A percentile compares a stretch with the other conserved stretches of the same genome.
Evolutionary conservation across 2,113 vertebrate genomes (phyloP).

Genomic region (Cyrtonyx montezumae): DNA sequence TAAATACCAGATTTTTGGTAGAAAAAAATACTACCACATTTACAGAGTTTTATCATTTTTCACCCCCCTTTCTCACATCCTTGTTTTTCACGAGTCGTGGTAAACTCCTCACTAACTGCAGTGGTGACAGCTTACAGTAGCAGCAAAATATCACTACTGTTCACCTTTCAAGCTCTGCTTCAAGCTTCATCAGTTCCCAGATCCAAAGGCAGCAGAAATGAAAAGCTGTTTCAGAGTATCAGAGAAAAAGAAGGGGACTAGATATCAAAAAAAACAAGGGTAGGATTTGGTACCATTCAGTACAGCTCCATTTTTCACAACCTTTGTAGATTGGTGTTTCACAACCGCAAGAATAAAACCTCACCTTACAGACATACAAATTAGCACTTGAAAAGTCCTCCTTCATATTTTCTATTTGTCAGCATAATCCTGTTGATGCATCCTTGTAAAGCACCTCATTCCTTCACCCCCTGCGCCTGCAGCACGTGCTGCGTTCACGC

Average conservation of each 20-base stretch:
- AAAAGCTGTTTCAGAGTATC: background rate
- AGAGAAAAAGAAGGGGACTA: background rate
- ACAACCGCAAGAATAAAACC: background rate
- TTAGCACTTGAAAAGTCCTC: background rate
- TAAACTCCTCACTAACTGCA: background rate
- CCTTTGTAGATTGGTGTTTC: background rate
- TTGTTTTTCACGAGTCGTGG: background rate
- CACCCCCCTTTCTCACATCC: background rate
- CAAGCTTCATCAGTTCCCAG: background rate
- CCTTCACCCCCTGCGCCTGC: background rate
- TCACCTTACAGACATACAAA: background rate
- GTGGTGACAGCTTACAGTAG: background rate
- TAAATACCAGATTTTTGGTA: background rate
- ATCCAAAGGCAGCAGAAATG: background rate
- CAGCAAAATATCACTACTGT: background rate
- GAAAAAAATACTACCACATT: background rate
- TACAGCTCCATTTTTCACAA: background rate
- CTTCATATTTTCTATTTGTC: background rate
- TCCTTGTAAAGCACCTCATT: background rate
- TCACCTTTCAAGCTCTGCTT: background rate
- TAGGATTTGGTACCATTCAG: background rate
- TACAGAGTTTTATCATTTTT: background rate
- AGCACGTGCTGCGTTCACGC: rapidly evolving
- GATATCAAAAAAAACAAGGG: background rate
- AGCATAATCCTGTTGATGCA: background rate